These are phyloP conservation scores for Notiomystis cincta DNA, from an alignment of 2,113 vertebrate species.

Conservation along the genomic window DNA sequence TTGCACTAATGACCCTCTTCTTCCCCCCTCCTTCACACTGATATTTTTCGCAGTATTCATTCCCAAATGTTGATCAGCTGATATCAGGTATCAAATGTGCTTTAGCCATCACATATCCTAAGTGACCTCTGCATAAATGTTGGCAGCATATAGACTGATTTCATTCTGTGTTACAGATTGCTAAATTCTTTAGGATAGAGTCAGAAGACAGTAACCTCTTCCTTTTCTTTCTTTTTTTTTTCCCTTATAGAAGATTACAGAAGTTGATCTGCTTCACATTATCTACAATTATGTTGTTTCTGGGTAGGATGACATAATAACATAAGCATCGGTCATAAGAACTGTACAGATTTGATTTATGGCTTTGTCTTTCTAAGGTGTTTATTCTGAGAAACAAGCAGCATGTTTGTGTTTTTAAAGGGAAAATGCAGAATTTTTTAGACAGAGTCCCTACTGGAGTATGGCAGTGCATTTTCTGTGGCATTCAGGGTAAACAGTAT, in stretches of 20 bases:
- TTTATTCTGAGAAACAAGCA: background rate
- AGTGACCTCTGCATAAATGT: background rate
- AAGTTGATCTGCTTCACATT: constrained; percentile 50
- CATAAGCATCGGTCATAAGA: background rate
- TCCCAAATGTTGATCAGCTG: background rate
- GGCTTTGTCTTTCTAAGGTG: background rate
- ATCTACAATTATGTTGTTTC: constrained; percentile 29
- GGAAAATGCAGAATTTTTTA: background rate
- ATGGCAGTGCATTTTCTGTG: background rate
- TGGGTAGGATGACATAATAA: constrained; percentile 5
- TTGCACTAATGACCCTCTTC: constrained; percentile 11
- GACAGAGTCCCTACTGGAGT: background rate
- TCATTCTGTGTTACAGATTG: background rate
- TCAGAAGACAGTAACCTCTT: background rate
- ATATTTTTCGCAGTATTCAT: constrained; percentile 17
- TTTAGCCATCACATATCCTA: background rate
- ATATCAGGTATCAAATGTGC: background rate
- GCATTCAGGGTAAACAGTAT: background rate
- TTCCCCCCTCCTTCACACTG: background rate
- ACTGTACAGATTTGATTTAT: background rate
- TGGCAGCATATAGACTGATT: background rate
- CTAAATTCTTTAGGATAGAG: background rate
- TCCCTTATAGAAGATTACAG: background rate
- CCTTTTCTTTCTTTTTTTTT: background rate
- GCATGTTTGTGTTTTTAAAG: background rate